These are phyloP conservation scores for Diceros bicornis DNA, from an alignment of 2,797 vertebrate genomes.

Conservation along the genomic window DNA sequence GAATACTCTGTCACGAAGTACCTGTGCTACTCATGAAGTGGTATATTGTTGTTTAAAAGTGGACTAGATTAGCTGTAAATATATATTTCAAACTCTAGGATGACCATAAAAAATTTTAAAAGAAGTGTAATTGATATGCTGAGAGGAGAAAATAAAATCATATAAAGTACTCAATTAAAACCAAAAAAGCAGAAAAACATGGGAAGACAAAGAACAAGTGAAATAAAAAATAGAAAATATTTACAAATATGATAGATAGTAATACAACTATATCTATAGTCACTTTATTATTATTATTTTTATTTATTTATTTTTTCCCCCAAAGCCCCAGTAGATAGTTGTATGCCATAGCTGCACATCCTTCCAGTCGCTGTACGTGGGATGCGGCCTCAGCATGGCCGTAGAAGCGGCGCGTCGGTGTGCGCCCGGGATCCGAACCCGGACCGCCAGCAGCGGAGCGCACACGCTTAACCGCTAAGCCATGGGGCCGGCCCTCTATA, in stretches of 20 bases:
- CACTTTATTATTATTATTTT: background rate
- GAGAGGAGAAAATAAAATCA: background rate
- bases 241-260: background rate
- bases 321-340: no score
- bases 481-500: background rate
- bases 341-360: no score
- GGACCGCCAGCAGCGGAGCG: no score
- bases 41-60: background rate
- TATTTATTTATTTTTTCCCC: no score
- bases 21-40: background rate
- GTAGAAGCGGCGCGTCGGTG: no score
- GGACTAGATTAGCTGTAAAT: background rate
- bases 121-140: background rate
- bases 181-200: background rate
- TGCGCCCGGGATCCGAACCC: no score
- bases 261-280: background rate
- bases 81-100: conserved; percentile 7
- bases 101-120: background rate
- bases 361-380: no score
- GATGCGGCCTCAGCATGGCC: no score
- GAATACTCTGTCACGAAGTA: background rate
- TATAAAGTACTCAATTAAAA: conserved; percentile 31
- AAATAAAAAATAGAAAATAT: background rate
- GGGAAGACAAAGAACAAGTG: background rate
- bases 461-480: no score